These are phyloP conservation scores for Corythucha ciliata DNA, from an alignment of 2,888 invertebrate species.

Conservation along the genomic window DNA sequence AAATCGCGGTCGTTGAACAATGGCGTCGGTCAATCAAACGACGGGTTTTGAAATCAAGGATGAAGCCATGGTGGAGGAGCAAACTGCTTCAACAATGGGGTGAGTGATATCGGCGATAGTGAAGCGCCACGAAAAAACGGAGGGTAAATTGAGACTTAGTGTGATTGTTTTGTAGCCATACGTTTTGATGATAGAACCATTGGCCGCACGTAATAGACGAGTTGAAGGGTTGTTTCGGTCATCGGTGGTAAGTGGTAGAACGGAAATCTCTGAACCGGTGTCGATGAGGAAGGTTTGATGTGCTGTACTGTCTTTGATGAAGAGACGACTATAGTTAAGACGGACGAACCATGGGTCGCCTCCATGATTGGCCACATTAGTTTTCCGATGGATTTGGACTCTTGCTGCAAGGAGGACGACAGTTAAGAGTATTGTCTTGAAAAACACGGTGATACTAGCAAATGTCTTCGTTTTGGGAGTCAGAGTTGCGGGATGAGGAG, in stretches of 20 bases:
- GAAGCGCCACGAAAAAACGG: neutral
- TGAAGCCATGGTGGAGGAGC: neutral
- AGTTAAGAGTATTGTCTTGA: neutral
- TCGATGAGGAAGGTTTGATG: slow-evolving; percentile 24
- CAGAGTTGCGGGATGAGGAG: neutral
- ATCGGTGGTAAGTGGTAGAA: neutral
- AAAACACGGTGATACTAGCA: slow-evolving; percentile 1
- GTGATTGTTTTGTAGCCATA: slow-evolving; percentile 24
- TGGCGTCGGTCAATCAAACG: neutral
- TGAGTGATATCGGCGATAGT: slow-evolving; percentile 11
- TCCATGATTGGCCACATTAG: slow-evolving; percentile 11
- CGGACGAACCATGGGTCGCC: neutral
- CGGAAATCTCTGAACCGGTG: slow-evolving; percentile 24
- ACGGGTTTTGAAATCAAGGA: slow-evolving; percentile 11
- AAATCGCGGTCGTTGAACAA: no score
- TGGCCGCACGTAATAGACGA: slow-evolving; percentile 11
- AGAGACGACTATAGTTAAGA: slow-evolving; percentile 12
- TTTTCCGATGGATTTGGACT: slow-evolving; percentile 5
- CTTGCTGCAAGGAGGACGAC: neutral
- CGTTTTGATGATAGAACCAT: slow-evolving; percentile 19
- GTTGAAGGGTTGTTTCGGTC: neutral
- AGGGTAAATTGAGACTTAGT: neutral
- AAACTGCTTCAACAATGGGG: slow-evolving; percentile 13
- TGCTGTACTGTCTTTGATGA: slow-evolving; percentile 4
- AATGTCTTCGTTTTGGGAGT: no score